Evolutionary conservation across 1,140 invertebrate species (phyloP).

Genomic region (Phthorimaea operculella): DNA sequence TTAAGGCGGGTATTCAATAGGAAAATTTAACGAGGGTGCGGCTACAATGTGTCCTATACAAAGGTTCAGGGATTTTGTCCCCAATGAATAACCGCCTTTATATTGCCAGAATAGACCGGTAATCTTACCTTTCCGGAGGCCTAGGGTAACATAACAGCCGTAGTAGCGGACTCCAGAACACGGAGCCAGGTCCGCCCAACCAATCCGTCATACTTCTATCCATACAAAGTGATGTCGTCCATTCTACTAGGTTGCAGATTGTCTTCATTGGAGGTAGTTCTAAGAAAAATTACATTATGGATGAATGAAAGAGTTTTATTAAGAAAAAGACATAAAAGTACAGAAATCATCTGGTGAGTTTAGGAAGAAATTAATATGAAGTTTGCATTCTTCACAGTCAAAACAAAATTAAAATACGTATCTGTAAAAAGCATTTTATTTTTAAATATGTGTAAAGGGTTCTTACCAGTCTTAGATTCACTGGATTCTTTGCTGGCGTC

Average conservation of each 20-base stretch:
- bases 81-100: too few relatives aligned
- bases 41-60: too few relatives aligned
- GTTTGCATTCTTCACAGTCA: too few relatives aligned
- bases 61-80: too few relatives aligned
- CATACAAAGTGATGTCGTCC: slow-evolving; percentile 82
- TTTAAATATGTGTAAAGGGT: background rate
- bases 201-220: slow-evolving; percentile 87
- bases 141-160: slow-evolving; percentile 76
- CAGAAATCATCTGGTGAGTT: too few relatives aligned
- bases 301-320: too few relatives aligned
- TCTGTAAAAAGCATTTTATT: too few relatives aligned
- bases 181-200: slow-evolving; percentile 80
- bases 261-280: slow-evolving; percentile 47
- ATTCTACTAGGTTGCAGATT: slow-evolving; percentile 77
- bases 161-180: slow-evolving; percentile 86
- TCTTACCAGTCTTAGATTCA: slow-evolving; percentile 17
- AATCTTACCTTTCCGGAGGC: slow-evolving; percentile 56
- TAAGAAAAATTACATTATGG: slow-evolving; percentile 1
- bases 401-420: too few relatives aligned
- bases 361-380: too few relatives aligned
- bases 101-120: background rate
- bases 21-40: too few relatives aligned
- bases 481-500: slow-evolving; percentile 26
- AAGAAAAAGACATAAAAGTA: too few relatives aligned
- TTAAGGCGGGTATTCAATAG: too few relatives aligned